Base-by-base conservation (phyloP, 2,113 vertebrate species). In the Platysteira castanea region DNA sequence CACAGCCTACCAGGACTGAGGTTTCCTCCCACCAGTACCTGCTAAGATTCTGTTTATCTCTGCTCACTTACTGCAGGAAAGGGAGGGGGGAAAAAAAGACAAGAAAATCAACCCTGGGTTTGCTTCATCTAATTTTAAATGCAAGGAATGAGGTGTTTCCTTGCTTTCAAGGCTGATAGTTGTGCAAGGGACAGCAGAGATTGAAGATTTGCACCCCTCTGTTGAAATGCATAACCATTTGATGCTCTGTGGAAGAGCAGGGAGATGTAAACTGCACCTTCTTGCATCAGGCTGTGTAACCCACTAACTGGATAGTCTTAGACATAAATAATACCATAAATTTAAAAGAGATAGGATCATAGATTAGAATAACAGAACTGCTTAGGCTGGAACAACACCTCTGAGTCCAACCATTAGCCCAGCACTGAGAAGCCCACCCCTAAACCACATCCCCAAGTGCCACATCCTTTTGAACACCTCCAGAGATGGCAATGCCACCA, bases 61-160 rank as follows among this genome's bases (percentile, higher is more conserved):
- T 88, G 30, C 14, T 57, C 11, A 64, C n/a, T 37, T 41, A 50
- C 9, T 31, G 14, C 14, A 68, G 35, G 20, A 71, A 44, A 41
- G 3, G 30, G 27, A 41, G 4, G 22, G 11, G 2, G 1, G 13
- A 41, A 19, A 27, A 11, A 35, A 23, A 11, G 3, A 8, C 3
- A 56, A 59, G 3, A 56, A 52, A 84, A 76, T 13, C 6, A 74
- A 61, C 2, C 2, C 35, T 37, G 53, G n/a, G 15, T 80, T 86
- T 67, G 14, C 27, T 82, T 61, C 21, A 23, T 18, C 15, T 22
- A 8, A 49, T 49, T 70, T 67, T 56, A 82, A n/a, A 57, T 41
- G 22, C 28, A 80, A 84, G 30, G 15, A 77, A 49, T 37, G 2
- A 50, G 33, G 23, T 13, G 18, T 30, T 90, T 44, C 44, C 44